Base-by-base conservation (phyloP, 2,797 vertebrate genomes). In the Siniperca scherzeri region DNA sequence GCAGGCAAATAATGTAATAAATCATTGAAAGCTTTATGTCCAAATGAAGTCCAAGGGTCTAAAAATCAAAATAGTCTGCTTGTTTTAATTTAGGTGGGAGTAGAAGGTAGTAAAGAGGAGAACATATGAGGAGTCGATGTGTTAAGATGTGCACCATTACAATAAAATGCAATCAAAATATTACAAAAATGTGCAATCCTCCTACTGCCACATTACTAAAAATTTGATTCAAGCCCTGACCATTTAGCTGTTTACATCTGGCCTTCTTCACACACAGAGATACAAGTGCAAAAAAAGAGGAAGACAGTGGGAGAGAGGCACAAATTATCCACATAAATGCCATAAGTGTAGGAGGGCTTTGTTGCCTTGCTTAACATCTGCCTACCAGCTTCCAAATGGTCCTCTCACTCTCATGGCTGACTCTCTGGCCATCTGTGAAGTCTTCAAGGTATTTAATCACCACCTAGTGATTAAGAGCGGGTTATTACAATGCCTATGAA, bases 371-470 rank as follows among this genome's bases (percentile, higher is more conserved):
- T 71, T 36, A 79, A 61, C 67, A 64, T 55, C 70, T 83, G 69
- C 30, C 44, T 9, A 3, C 36, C 40, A 68, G 40, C 50, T n/a
- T 77, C 44, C 64, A 60, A 62, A 59, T 59, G 38, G 48, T 66
- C 10, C 22, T 12, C 44, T 66, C 44, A 12, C n/a, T 44, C 59
- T 77, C 30, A 52, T 77, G 53, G 30, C 68, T 52, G 38, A 48
- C 40, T 84, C 46, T 50, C 27, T 38, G 25, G 14, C 25, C 59
- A 66, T 66, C 48, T 78, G 52, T 70, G 70, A 80, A 42, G 3
- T 46, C 72, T n/a, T 55, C 11, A 33, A 59, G 71, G 40, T 78
- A 52, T 78, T 71, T 62, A 67, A 84, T 88, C 46, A 70, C 36
- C 17, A 38, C 25, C 38, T 64, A 11, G 38, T 69, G 71, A 69